Evolutionary conservation across 2,888 invertebrate species (phyloP), one percentile per base, ranked within the genome.

Genomic region (Dioctria linearis): DNA sequence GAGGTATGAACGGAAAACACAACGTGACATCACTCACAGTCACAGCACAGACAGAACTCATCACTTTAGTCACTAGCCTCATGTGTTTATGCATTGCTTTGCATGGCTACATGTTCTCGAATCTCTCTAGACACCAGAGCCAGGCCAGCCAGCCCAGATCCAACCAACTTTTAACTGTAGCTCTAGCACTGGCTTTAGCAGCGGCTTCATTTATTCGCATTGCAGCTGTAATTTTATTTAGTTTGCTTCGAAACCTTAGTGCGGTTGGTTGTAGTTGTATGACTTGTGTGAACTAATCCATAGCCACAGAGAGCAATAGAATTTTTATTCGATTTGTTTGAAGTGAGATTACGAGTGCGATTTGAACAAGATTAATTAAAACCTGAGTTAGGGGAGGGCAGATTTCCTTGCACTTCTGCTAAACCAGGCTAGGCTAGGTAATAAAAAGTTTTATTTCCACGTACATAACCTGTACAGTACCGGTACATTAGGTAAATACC

Each of bases 341-440:
- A 67, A 13, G 65, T 65, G 65, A 37, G 65, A 67, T 67, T 67
- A 25, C 67, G 67, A 67, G 25, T 67, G 65, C 65, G 46, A 25
- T 69, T 11, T 37, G 4, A 37, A 9, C 39, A 8, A 25, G 54
- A 54, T 11, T 54, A 5, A 9, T 54, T 25, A 25, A 25, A 25
- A 25, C n/a, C 11, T 51, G 51, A 49, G 11, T 39, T 54, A 39
- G 49, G 65, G 65, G 63, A 40, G 11, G 37, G 39, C 49, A 54
- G 54, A 54, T 54, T 25, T 1, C 25, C 54, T 11, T 54, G 49
- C 11, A 46, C 11, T 42, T 66, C n/a, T 66, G 39, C n/a, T 46
- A 46, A 1, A 11, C 54, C 4, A 11, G 13, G 67, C 43, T 37
- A 11, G 13, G 67, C 43, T 37, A 46, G 49, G 69, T 37, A 69